phyloP scores from a whole-genome alignment of 2,888 invertebrate genomes.

The Notocelia uddmanniana region DNA sequence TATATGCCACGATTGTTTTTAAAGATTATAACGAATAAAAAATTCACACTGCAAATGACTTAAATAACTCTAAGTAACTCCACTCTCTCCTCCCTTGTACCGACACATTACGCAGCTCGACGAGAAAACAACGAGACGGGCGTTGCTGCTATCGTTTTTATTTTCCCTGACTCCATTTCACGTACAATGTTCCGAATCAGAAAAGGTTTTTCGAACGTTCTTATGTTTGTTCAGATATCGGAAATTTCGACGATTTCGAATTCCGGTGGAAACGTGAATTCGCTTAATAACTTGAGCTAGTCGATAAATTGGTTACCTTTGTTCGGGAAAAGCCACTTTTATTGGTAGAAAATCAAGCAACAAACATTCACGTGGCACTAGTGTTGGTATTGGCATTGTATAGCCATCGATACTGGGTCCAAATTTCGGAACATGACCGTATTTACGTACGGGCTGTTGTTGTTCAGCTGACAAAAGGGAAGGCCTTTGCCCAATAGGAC shows the following conservation, averaged over 20 bases:
- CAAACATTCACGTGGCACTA: background rate
- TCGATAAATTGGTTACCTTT: constrained; percentile 5
- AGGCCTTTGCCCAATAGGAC: no score
- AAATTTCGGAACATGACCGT: no score
- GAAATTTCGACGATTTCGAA: constrained; percentile 32
- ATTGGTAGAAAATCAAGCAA: background rate
- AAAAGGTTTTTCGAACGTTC: constrained; percentile 42
- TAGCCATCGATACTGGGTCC: no score
- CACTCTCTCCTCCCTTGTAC: constrained; percentile 7
- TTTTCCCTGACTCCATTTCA: constrained; percentile 47
- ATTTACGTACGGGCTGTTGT: no score
- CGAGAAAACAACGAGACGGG: constrained; percentile 47
- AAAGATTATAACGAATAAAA: no score
- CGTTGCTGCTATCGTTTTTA: constrained; percentile 48
- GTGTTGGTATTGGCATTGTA: background rate
- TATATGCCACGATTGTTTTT: no score
- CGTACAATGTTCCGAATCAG: constrained; percentile 45
- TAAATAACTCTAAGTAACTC: no score
- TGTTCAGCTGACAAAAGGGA: no score
- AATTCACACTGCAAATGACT: no score
- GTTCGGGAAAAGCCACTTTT: background rate
- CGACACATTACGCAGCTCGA: constrained; percentile 34
- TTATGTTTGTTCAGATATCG: constrained; percentile 37
- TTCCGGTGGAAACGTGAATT: constrained; percentile 19
- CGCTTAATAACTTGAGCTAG: background rate